phyloP scores from a whole-genome alignment of 2,797 vertebrate species.

The Pangasius macronema region DNA sequence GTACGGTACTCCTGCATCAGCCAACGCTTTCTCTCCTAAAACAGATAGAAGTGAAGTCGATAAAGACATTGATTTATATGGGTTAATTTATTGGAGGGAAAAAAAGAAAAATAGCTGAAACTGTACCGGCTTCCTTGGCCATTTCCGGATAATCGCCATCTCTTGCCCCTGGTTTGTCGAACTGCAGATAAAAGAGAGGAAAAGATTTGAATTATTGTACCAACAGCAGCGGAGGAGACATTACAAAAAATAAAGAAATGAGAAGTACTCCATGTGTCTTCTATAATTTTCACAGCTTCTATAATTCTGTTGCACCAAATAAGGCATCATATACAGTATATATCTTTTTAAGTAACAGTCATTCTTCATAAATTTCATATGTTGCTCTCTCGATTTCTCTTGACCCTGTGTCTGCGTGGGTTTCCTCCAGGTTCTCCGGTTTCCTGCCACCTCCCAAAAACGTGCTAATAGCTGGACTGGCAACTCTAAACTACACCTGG shows the following conservation, averaged over 20 bases:
- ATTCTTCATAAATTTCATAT: too few relatives aligned
- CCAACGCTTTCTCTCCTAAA: conserved; percentile 85
- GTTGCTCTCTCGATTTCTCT: not conserved
- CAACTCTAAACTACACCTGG: not conserved
- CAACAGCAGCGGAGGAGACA: not conserved
- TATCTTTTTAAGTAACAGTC: too few relatives aligned
- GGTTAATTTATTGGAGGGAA: not conserved
- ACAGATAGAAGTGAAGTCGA: conserved; percentile 23
- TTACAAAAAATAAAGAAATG: not conserved
- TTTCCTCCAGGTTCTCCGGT: not conserved
- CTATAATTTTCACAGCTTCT: not conserved
- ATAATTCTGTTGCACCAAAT: too few relatives aligned
- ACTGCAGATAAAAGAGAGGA: conserved; percentile 71
- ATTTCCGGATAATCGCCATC: conserved; percentile 89
- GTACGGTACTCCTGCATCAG: conserved; percentile 88
- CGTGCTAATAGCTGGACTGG: not conserved
- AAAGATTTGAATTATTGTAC: not conserved
- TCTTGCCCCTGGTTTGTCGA: conserved; percentile 79
- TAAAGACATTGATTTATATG: not conserved
- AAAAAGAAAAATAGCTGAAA: too few relatives aligned
- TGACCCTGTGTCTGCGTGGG: not conserved
- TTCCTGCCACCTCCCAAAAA: not conserved
- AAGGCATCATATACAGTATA: too few relatives aligned
- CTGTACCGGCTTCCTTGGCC: conserved; percentile 92
- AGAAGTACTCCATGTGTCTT: not conserved